phyloP scores from a whole-genome alignment of 2,113 vertebrate species.

The Phylloscopus trochiloides region DNA sequence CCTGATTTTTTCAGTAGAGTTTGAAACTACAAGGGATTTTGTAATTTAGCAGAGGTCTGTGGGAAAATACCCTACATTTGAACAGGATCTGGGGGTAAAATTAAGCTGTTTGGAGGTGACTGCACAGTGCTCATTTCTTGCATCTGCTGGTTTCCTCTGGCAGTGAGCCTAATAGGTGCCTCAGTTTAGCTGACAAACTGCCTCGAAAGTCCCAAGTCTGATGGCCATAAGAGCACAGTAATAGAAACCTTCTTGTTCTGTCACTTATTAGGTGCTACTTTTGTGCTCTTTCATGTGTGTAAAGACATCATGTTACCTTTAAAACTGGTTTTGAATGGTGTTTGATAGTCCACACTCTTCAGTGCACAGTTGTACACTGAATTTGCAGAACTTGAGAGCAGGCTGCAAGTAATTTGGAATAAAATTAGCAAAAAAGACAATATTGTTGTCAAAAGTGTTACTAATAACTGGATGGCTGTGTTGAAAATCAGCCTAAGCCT shows the following conservation, averaged over 20 bases:
- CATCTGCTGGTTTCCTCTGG: neutral
- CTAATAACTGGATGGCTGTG: neutral
- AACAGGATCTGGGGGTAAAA: neutral
- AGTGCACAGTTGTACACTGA: neutral
- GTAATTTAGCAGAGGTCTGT: neutral
- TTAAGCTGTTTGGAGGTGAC: neutral
- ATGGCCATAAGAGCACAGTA: neutral
- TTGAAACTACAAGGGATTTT: neutral
- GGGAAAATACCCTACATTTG: neutral
- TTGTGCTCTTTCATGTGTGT: neutral
- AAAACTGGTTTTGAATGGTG: neutral
- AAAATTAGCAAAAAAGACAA: neutral
- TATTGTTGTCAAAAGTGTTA: neutral
- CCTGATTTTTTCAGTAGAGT: neutral
- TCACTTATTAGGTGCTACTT: neutral
- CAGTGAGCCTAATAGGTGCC: neutral
- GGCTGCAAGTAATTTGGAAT: neutral
- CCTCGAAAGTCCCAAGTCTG: neutral
- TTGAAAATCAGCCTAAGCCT: neutral
- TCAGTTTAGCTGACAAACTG: neutral
- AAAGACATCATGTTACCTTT: neutral
- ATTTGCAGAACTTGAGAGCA: neutral
- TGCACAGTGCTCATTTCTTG: neutral
- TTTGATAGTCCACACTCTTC: neutral
- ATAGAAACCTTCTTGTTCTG: neutral